Percentiles rank a stretch among this genome's conserved stretches.
Conservation (phyloP, 2,888 invertebrate genomes). For the Oscheius sp. region DNA sequence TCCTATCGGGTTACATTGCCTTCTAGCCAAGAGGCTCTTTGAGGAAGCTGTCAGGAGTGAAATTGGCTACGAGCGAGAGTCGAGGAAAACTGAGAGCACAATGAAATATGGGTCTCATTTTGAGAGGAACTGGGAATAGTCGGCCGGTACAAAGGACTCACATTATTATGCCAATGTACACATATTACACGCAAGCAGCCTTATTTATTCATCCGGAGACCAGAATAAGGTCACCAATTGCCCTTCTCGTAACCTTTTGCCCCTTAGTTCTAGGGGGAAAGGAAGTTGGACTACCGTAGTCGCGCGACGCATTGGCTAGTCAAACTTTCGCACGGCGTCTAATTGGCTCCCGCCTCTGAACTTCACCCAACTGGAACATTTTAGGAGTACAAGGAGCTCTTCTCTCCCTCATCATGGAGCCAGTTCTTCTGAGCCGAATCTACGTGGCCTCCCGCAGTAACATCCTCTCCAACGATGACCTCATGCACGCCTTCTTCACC, state of each 20-base stretch:
- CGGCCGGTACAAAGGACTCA: constrained; percentile 13
- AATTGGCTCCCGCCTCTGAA: constrained; percentile 20
- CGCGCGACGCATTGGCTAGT: constrained; percentile 19
- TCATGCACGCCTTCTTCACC: constrained; percentile 26
- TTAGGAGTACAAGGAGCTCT: constrained; percentile 55
- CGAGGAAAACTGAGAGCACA: neutral
- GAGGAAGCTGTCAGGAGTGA: constrained; percentile 37
- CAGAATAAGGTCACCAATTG: constrained; percentile 1
- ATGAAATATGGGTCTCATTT: neutral
- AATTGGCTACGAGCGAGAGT: constrained; percentile 19
- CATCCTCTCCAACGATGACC: neutral
- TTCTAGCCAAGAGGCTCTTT: constrained; percentile 33
- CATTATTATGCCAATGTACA: constrained; percentile 28
- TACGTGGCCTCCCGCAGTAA: constrained; percentile 41
- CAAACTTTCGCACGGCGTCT: constrained; percentile 31
- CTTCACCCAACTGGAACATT: neutral
- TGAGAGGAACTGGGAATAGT: too few species aligned
- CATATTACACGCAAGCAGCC: constrained; percentile 27
- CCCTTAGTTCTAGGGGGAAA: neutral
- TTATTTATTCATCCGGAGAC: constrained; percentile 14
- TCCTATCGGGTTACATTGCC: constrained; percentile 36
- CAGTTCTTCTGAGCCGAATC: constrained; percentile 38
- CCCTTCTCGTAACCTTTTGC: neutral
- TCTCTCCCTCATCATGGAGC: constrained; percentile 47
- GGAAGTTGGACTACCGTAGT: constrained; percentile 32